Base-by-base conservation (phyloP, 1,140 invertebrate species). In the Diabrotica undecimpunctata region DNA sequence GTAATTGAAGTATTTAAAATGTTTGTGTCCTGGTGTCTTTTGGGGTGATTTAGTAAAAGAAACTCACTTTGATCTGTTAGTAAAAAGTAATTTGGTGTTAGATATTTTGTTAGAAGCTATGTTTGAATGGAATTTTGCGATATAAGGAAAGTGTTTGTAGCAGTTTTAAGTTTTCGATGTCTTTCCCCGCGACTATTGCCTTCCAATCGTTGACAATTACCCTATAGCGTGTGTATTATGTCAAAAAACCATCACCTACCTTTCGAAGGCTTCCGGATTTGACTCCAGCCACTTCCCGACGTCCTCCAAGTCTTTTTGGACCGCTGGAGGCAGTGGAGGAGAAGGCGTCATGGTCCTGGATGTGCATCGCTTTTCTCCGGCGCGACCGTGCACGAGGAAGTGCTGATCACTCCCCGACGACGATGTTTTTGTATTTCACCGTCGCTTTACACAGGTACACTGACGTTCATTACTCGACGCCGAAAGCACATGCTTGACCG, bases 191-290 rank as follows among this genome's bases (percentile, higher is more conserved):
- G 25, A 25, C 25, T 25, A 25, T n/a, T n/a, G n/a, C n/a, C n/a
- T n/a, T n/a, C n/a, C n/a, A n/a, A n/a, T n/a, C n/a, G n/a, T n/a
- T n/a, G n/a, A 25, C 25, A 25, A 25, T 4, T 2, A 25, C 25
- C 25, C 25, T 2, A 25, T 25, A 25, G 25, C 25, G 25, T 25
- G 25, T 25, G 4, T 25, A 4, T 25, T 2, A 25, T 25, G 25
- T 25, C 25, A 25, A 25, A 25, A 25, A 25, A 25, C 1, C 25
- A 25, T 25, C 25, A 25, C 25, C 25, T 12, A 60, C 65, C 82
- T 82, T 74, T 91, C 89, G 35, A 87, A 79, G 11, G 84, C 77
- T 36, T 79, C 79, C 3, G 84, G 82, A 77, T 89, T 86, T 36
- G 82, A 79, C 66, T 83, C 82, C 25, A 87, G 76, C 66, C 83